A percentile compares a stretch with the other conserved stretches of the same genome.
phyloP scores from a whole-genome alignment of 2,888 invertebrate genomes.

The Lathronympha strigana region DNA sequence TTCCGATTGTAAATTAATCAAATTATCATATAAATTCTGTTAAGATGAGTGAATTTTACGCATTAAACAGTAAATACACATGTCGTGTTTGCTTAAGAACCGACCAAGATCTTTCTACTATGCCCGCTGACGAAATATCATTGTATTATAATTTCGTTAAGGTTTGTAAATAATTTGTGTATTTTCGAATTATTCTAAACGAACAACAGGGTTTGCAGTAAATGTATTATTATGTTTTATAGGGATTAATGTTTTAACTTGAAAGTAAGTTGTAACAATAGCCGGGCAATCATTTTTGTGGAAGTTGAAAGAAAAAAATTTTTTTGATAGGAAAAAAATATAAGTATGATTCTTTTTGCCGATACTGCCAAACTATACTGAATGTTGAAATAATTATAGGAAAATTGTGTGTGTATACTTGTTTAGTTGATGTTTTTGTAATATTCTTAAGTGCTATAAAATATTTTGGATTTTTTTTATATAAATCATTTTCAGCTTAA shows the following conservation, averaged over 20 bases:
- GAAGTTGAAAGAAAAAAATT: too few species aligned
- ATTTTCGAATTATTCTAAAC: not conserved
- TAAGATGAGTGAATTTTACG: conserved; percentile 37
- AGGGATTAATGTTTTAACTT: too few species aligned
- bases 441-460: not conserved
- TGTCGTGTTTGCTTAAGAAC: conserved; percentile 59
- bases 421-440: too few species aligned
- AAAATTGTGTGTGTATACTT: too few species aligned
- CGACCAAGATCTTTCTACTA: conserved; percentile 50
- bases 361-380: too few species aligned
- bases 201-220: not conserved
- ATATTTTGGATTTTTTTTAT: not conserved
- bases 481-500: conserved; percentile 49
- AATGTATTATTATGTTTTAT: too few species aligned
- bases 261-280: too few species aligned
- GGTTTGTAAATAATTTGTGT: conserved; percentile 49
- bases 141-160: conserved; percentile 53
- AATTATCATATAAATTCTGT: not conserved
- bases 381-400: too few species aligned
- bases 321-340: too few species aligned
- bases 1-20: not conserved
- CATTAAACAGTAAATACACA: conserved; percentile 43
- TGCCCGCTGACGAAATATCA: conserved; percentile 53
- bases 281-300: too few species aligned
- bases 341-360: too few species aligned